Conservation (phyloP, 1,140 invertebrate species). For the Whitmania pigra region DNA sequence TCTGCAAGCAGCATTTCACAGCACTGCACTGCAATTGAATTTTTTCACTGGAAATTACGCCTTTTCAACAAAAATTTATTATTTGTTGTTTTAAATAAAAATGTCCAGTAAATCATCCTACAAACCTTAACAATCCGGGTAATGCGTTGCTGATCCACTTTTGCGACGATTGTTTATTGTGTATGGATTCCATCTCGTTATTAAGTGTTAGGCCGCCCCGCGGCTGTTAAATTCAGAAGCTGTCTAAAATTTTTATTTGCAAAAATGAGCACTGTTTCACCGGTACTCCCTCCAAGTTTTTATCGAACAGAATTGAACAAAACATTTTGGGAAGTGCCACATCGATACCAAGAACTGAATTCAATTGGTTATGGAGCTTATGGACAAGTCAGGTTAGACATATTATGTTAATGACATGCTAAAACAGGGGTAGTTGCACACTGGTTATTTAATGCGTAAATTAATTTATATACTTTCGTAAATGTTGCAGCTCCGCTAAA, state of each 20-base stretch:
- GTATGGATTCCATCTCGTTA: too few species aligned
- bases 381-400: constrained; percentile 83
- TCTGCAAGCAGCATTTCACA: too few species aligned
- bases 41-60: too few species aligned
- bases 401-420: neutral
- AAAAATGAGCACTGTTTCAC: neutral
- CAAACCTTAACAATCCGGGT: too few species aligned
- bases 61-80: too few species aligned
- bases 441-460: neutral
- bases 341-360: constrained; percentile 73
- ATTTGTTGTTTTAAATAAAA: too few species aligned
- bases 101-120: too few species aligned
- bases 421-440: neutral
- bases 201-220: too few species aligned
- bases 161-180: too few species aligned
- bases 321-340: constrained; percentile 90
- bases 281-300: constrained; percentile 31
- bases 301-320: constrained; percentile 72
- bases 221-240: too few species aligned
- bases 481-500: neutral
- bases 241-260: neutral
- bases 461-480: neutral
- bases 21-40: too few species aligned
- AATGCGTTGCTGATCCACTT: too few species aligned
- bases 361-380: constrained; percentile 92